phyloP scores from a whole-genome alignment of 2,113 vertebrate genomes.

The Calyptommatus sinebrachiatus region DNA sequence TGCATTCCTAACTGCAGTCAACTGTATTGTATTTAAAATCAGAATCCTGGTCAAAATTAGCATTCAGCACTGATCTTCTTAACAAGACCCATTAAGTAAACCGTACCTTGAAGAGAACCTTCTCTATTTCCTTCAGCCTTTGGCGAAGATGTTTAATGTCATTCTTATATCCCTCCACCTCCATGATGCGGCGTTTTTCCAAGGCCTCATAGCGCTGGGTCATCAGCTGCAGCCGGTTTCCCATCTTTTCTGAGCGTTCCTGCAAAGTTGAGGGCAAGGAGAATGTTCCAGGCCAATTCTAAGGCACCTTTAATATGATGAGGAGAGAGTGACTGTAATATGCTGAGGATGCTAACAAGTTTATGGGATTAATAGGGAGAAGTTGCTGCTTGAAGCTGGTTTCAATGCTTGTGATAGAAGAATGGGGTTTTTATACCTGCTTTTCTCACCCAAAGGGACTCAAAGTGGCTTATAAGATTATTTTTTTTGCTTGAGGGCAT shows the following conservation, averaged over 20 bases:
- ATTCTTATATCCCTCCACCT: slow-evolving; percentile 91
- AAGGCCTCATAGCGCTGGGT: slow-evolving; percentile 88
- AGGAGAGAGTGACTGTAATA: background rate
- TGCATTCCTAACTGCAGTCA: background rate
- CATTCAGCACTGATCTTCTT: background rate
- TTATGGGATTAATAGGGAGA: background rate
- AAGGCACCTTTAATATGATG: too few species aligned
- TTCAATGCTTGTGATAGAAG: too few species aligned
- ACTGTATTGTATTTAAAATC: background rate
- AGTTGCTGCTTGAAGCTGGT: too few species aligned
- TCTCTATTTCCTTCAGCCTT: slow-evolving; percentile 89
- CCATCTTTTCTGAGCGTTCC: slow-evolving; percentile 90
- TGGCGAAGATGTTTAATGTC: slow-evolving; percentile 87
- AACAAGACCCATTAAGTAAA: background rate
- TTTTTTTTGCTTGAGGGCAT: too few species aligned
- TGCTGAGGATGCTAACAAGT: background rate
- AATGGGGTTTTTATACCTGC: too few species aligned
- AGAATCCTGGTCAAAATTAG: background rate
- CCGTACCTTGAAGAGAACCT: slow-evolving; percentile 87
- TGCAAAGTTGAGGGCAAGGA: slow-evolving; percentile 50
- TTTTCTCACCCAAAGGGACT: too few species aligned
- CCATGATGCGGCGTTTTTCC: slow-evolving; percentile 86
- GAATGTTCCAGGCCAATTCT: background rate
- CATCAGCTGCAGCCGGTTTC: slow-evolving; percentile 86
- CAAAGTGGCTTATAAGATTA: too few species aligned